A percentile compares a stretch with the other conserved stretches of the same genome.
phyloP scores from a whole-genome alignment of 2,113 vertebrate species.

The Ophthalmolycus amberensis region DNA sequence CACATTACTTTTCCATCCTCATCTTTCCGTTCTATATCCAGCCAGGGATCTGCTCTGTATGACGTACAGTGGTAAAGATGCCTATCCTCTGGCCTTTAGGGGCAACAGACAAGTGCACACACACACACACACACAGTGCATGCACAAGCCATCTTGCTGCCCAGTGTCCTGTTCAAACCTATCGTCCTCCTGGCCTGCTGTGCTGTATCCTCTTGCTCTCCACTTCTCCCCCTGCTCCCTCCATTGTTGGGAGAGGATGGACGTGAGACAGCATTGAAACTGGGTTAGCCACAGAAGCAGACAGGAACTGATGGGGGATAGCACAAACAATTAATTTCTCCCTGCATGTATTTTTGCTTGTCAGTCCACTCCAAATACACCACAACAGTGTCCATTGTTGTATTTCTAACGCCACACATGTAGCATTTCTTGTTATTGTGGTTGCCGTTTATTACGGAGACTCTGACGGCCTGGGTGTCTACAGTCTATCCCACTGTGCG shows the following conservation, averaged over 20 bases:
- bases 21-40: background rate
- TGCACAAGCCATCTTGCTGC: conserved; percentile 13
- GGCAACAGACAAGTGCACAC: conserved; percentile 12
- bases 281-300: conserved; percentile 63
- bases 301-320: conserved; percentile 71
- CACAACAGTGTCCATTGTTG: conserved; percentile 66
- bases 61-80: conserved; percentile 40
- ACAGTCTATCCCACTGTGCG: conserved; percentile 52
- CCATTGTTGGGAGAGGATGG: conserved; percentile 78
- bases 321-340: conserved; percentile 74
- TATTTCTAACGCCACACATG: conserved; percentile 32
- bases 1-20: background rate
- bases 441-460: conserved; percentile 47
- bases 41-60: background rate
- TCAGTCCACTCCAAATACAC: conserved; percentile 76
- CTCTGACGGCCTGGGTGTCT: conserved; percentile 46
- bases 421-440: conserved; percentile 73
- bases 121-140: conserved; percentile 10
- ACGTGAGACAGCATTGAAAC: conserved; percentile 70
- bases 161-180: conserved; percentile 22
- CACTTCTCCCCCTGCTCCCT: conserved; percentile 9
- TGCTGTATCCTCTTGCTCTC: conserved; percentile 30
- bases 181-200: conserved; percentile 31
- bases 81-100: conserved; percentile 32
- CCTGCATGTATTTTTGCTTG: conserved; percentile 55